Evolutionary conservation across 2,888 invertebrate genomes (phyloP).

Genomic region (Parasteatoda lunata): DNA sequence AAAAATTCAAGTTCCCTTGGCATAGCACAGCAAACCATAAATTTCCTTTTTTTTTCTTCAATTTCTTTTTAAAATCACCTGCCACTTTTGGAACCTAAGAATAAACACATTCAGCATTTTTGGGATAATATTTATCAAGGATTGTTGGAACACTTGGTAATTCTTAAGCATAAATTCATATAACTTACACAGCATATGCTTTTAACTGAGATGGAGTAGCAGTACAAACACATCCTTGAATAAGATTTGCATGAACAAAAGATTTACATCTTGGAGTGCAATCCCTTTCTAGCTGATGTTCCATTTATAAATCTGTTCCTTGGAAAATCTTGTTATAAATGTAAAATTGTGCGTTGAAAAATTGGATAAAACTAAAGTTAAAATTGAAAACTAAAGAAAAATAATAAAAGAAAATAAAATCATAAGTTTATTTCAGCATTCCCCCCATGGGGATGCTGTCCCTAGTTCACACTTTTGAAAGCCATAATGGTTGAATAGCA

Average conservation of each 20-base stretch:
- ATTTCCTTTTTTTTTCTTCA: background rate
- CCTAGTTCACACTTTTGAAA: slow-evolving; percentile 12
- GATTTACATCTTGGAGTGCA: slow-evolving; percentile 74
- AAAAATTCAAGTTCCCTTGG: too few species aligned
- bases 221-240: slow-evolving; percentile 73
- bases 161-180: background rate
- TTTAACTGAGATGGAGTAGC: slow-evolving; percentile 72
- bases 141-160: background rate
- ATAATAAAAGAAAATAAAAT: slow-evolving; percentile 22
- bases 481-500: slow-evolving; percentile 38
- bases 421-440: slow-evolving; percentile 41
- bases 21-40: background rate
- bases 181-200: slow-evolving; percentile 70
- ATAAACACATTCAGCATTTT: background rate
- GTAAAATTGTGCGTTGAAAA: background rate
- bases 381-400: slow-evolving; percentile 5
- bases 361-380: background rate
- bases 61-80: background rate
- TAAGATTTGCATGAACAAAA: slow-evolving; percentile 73
- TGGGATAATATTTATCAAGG: too few species aligned
- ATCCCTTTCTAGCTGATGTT: slow-evolving; percentile 57
- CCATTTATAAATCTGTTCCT: background rate
- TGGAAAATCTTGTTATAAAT: background rate
- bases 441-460: slow-evolving; percentile 34
- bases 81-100: background rate